Base-by-base conservation (phyloP, 2,797 vertebrate genomes). In the Pagetopsis macropterus region DNA sequence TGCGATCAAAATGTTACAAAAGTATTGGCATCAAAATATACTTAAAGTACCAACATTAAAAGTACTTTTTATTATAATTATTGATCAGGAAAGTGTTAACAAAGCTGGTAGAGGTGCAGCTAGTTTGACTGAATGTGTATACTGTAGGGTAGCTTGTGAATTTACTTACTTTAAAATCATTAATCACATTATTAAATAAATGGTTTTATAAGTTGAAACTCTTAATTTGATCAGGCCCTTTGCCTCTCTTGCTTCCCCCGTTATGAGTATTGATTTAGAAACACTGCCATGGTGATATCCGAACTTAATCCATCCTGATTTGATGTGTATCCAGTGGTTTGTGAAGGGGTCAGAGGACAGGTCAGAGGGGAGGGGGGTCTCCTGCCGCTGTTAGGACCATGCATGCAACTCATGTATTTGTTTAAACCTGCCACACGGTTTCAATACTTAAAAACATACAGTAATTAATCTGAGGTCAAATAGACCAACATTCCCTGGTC, bases 301-400 rank as follows among this genome's bases (percentile, higher is more conserved):
- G 43, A 1, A 67, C 37, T 13, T 27, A 43, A 65, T 65, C 50
- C 33, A 14, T 10, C 10, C 21, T 52, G 51, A 10, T 46, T 46
- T 19, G 17, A 15, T 15, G 10, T 61, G 48, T 50, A 16, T 37
- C 21, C 4, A 8, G 14, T 15, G 51, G 1, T 4, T 8, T 19
- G 3, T 41, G 59, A 49, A 40, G 48, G 27, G 23, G 23, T 23
- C 23, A 23, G 23, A 23, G 23, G 3, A 23, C 23, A 23, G 62
- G 71, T 68, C 63, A 58, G 23, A 55, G 1, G 16, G 57, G 77
- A 45, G 33, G 14, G 46, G 3, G 57, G 41, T 43, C 65, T 57
- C 54, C 45, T 62, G 31, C 49, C 75, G 64, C 52, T 60, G 48
- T 9, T 1, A 3, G 10, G 37, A 56, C 14, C 41, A 27, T 27